Conservation (phyloP, 92 coral and sea anemone species). For the Phenganax stokvisi region DNA sequence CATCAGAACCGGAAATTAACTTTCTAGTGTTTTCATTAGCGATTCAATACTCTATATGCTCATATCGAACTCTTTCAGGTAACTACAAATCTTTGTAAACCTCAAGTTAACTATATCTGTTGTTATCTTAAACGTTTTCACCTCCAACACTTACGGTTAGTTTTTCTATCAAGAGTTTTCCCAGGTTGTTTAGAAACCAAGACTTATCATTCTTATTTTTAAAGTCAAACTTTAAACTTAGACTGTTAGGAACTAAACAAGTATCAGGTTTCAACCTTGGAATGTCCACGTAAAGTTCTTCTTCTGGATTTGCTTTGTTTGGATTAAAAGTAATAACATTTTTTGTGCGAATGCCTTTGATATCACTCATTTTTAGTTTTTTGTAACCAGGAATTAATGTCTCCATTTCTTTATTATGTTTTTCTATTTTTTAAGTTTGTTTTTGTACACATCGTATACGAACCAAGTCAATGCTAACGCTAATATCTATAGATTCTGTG, state of each 20-base stretch:
- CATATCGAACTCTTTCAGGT: not conserved
- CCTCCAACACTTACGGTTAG: slow-evolving; percentile 18
- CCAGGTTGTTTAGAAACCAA: slow-evolving; percentile 4
- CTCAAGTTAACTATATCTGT: not conserved
- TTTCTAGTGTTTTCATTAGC: not conserved
- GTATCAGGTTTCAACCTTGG: slow-evolving; percentile 23
- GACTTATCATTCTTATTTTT: slow-evolving; percentile 9
- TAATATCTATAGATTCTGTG: slow-evolving; percentile 7
- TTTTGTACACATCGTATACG: no score
- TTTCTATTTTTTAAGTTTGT: slow-evolving; percentile 6
- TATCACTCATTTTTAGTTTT: slow-evolving; percentile 8
- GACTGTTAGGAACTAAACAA: slow-evolving; percentile 20
- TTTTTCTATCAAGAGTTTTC: slow-evolving; percentile 3
- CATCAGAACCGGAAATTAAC: slow-evolving; percentile 2
- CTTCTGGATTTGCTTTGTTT: slow-evolving; percentile 12
- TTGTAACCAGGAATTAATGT: slow-evolving; percentile 14
- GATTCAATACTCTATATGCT: not conserved
- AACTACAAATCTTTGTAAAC: slow-evolving; percentile 10
- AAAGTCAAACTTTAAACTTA: not conserved
- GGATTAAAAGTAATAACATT: not conserved
- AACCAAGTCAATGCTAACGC: not conserved
- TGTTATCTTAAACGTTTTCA: slow-evolving; percentile 6
- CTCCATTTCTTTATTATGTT: not conserved
- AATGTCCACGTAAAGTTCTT: slow-evolving; percentile 8
- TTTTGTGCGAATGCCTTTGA: slow-evolving; percentile 20